Conservation (phyloP, 2,888 invertebrate species). For the Phrixothrix hirtus region DNA sequence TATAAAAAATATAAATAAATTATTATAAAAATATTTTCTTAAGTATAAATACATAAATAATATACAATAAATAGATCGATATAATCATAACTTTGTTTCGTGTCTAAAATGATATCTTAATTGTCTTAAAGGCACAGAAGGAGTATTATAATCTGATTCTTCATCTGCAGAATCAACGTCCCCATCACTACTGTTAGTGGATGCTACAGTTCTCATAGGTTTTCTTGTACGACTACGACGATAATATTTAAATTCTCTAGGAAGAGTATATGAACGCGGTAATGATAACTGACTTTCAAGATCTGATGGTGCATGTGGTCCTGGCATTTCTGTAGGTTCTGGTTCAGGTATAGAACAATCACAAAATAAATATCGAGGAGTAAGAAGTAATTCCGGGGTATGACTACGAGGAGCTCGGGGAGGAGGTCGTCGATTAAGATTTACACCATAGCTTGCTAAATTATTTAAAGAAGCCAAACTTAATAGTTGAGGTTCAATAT, state of each 20-base stretch:
- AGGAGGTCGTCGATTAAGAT: slow-evolving; percentile 49
- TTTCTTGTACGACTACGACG: slow-evolving; percentile 61
- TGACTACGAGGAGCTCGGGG: slow-evolving; percentile 61
- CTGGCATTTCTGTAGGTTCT: slow-evolving; percentile 47
- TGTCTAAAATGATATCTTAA: slow-evolving; percentile 59
- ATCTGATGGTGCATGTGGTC: slow-evolving; percentile 62
- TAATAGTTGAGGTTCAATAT: slow-evolving; percentile 63
- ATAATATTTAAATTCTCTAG: slow-evolving; percentile 84
- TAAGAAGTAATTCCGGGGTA: slow-evolving; percentile 77
- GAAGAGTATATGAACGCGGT: slow-evolving; percentile 82
- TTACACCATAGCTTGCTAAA: slow-evolving; percentile 53
- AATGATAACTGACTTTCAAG: slow-evolving; percentile 80
- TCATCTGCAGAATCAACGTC: slow-evolving; percentile 84
- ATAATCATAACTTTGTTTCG: slow-evolving; percentile 61
- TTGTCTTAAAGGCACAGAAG: slow-evolving; percentile 52
- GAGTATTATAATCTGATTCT: slow-evolving; percentile 53
- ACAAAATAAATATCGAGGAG: slow-evolving; percentile 71
- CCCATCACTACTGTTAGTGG: slow-evolving; percentile 86
- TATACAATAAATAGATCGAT: slow-evolving; percentile 11
- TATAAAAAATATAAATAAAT: slow-evolving; percentile 15
- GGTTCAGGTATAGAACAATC: slow-evolving; percentile 55
- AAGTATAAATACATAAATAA: slow-evolving; percentile 14
- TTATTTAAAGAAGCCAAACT: slow-evolving; percentile 56
- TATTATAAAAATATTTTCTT: too few species aligned
- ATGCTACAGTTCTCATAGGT: slow-evolving; percentile 72